Conservation (phyloP, 2,113 vertebrate genomes). For the Dromiciops gliroides region DNA sequence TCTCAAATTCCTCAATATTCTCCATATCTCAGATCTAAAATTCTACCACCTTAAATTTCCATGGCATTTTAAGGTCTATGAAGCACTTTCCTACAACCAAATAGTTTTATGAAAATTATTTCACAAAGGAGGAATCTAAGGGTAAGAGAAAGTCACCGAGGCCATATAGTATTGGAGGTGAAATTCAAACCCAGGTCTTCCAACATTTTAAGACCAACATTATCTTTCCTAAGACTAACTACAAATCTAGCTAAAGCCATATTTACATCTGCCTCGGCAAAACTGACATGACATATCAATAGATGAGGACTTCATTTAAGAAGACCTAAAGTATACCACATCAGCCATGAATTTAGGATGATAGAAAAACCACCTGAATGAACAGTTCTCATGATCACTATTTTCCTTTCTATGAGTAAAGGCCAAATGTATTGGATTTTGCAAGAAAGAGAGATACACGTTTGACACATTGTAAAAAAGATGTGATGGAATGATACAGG, state of each 20-base stretch:
- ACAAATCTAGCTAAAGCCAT: background rate
- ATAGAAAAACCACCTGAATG: background rate
- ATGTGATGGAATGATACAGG: rapidly evolving
- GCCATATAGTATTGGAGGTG: background rate
- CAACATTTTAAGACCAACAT: background rate
- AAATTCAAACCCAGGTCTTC: background rate
- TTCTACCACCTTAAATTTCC: background rate
- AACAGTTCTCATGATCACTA: background rate
- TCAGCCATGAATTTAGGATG: background rate
- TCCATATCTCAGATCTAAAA: too few species aligned
- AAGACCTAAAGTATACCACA: background rate
- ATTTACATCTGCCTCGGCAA: background rate
- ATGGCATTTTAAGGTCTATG: background rate
- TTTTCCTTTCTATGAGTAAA: background rate
- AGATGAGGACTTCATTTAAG: background rate
- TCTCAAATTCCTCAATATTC: background rate
- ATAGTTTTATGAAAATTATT: background rate
- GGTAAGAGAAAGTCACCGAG: background rate
- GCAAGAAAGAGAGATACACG: background rate
- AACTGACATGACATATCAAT: background rate
- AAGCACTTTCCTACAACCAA: background rate
- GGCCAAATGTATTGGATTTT: background rate
- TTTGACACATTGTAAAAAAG: background rate
- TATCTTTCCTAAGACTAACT: background rate
- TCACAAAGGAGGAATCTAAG: background rate